Evolutionary conservation across 2,888 invertebrate species (phyloP), one percentile per base, ranked within the genome.

Genomic region (Andrena dorsata): DNA sequence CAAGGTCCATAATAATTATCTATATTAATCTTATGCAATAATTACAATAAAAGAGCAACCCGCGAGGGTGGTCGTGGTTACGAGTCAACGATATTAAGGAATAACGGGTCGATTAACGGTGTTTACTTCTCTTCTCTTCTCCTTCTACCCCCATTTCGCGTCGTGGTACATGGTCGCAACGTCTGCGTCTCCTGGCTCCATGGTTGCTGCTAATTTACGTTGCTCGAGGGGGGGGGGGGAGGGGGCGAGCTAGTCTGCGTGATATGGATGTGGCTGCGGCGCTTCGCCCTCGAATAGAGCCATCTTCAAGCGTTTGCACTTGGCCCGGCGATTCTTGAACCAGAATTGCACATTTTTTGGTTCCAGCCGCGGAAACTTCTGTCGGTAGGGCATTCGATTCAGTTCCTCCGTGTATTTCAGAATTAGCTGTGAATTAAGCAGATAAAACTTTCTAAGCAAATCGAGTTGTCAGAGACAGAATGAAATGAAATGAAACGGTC

Each of bases 291-390:
- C 98, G 92, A 97, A 98, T 60, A 98, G 94, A 0, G 98, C 97
- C 97, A 98, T 98, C 94, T 98, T 98, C 92, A 99, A 95, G 80
- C 99, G 96, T 95, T 99, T 99, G 94, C 98, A 98, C 94, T 99
- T 99, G 89, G 99, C 99, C 77, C 99, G 96, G 60, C 99, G 97
- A 94, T 99, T 99, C 94, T 99, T 99, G 95, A 99, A 99, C 99
- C 99, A 99, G 94, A 99, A 98, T 94, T 99, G 99, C 87, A 99
- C 99, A 94, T 99, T 99, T 95, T 99, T 99, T 60, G 99, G 98
- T 94, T 99, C 99, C 84, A 99, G 95, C n/a, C 98, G 97, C 0
- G 99, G 99, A 94, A 99, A 99, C 94, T 99, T 99, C 94, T 99
- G 99, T 92, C 99, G 95, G 94, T 99, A 99, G 71, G 98, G 98